Percentiles rank a stretch among this genome's conserved stretches.
Conservation (phyloP, 1,140 invertebrate genomes). For the Mizuhopecten yessoensis region DNA sequence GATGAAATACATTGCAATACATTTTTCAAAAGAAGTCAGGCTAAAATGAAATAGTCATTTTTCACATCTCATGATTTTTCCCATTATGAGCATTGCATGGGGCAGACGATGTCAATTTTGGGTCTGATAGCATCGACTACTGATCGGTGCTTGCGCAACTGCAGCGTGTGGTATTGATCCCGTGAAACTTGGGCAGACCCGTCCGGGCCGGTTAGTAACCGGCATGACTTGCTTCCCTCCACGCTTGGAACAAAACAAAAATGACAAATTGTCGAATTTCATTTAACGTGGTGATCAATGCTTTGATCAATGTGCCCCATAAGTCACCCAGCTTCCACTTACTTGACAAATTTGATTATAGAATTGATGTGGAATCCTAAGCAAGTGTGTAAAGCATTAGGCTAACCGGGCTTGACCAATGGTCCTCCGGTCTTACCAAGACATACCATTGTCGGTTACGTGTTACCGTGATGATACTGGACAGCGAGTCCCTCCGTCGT, state of each 20-base stretch:
- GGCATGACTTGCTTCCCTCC: not conserved
- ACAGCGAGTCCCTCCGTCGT: not conserved
- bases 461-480: not conserved
- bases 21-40: constrained; percentile 34
- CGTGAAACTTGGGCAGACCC: constrained; percentile 1
- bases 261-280: constrained; percentile 28
- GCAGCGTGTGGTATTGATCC: constrained; percentile 11
- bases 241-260: not conserved
- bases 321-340: not conserved
- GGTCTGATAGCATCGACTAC: constrained; percentile 31
- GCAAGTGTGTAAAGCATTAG: not conserved
- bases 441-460: not conserved
- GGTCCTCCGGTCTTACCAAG: not conserved
- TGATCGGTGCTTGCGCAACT: constrained; percentile 25
- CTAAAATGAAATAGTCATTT: constrained; percentile 40
- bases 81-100: constrained; percentile 37
- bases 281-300: not conserved
- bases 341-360: not conserved
- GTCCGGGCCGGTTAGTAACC: not conserved
- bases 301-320: not conserved
- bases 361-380: not conserved
- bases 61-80: constrained; percentile 28
- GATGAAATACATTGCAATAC: constrained; percentile 34
- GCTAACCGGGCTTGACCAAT: not conserved
- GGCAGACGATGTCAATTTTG: constrained; percentile 32